Evolutionary conservation across 53 echinoderm and acorn worm genomes (phyloP), one percentile per base, ranked within the genome.

Genomic region (Temnopleurus reevesii): DNA sequence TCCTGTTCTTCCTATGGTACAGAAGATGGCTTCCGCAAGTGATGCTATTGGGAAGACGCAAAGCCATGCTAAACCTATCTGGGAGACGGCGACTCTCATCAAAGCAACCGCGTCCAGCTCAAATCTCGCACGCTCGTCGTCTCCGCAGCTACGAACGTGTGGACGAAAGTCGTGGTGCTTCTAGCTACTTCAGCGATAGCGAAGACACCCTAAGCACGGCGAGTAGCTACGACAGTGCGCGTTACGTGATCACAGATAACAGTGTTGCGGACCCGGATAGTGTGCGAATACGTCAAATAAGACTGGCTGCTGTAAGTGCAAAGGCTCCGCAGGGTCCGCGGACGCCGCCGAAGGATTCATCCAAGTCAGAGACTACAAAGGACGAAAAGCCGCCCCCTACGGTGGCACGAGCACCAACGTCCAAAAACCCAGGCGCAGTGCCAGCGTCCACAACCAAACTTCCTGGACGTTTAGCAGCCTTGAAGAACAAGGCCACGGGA

Each of bases 241-340:
- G 96, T 8, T 96, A 96, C 76, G 96, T 96, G 25, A 94, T 94
- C 15, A 96, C 96, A n/a, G 94, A 93, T 44, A 94, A 93, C 44
- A 94, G 93, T 53, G 90, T 89, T 8, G 86, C 82, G 18, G 96
- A 94, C 45, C 96, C 96, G 4, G 94, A 93, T 21, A 90, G 89
- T 56, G 65, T 91, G 8, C 65, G 92, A 46, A 92, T 89, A 81
- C 83, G 92, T 17, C 92, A 92, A 51, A 82, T 89, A 24, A 80
- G 90, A 55, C 77, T 92, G 10, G 92, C 92, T 8, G 92, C 92
- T 8, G 82, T 92, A 19, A 89, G 89, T 43, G 89, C 80, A 17
- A 66, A 76, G 49, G 71, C 91, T 84, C 58, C 91, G 0, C 54
- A 64, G 45, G 54, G 29, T 77, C 45, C 45, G 2, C 56, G 77